These are phyloP conservation scores for Microdon myrmicae DNA, from an alignment of 2,888 invertebrate genomes.

Conservation along the genomic window DNA sequence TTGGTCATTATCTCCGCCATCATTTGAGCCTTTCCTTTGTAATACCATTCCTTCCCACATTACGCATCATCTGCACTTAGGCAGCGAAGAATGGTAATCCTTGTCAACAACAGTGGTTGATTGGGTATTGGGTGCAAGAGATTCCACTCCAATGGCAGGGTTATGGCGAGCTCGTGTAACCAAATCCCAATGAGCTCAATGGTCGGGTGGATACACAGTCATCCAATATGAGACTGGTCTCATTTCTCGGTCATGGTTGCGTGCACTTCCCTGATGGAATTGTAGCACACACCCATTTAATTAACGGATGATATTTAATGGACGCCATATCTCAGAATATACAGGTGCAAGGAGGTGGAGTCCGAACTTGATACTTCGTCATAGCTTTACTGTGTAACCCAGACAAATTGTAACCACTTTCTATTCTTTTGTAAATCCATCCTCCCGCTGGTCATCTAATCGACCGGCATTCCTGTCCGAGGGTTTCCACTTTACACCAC, in stretches of 20 bases:
- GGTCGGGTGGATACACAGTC: conserved; percentile 21
- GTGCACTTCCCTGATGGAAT: conserved; percentile 45
- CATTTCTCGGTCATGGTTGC: conserved; percentile 44
- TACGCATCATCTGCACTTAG: conserved; percentile 42
- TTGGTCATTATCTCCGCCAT: conserved; percentile 27
- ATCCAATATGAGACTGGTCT: conserved; percentile 34
- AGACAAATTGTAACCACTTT: conserved; percentile 31
- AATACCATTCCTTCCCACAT: conserved; percentile 45
- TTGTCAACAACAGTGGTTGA: conserved; percentile 26
- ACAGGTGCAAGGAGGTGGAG: conserved; percentile 45
- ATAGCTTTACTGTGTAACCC: too few species aligned
- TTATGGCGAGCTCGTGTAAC: conserved; percentile 23
- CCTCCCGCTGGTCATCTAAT: conserved; percentile 39
- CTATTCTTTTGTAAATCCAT: conserved; percentile 12
- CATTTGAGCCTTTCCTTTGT: conserved; percentile 12
- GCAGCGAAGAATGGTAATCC: conserved; percentile 47
- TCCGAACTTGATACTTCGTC: conserved; percentile 4
- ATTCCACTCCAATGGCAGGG: conserved; percentile 3
- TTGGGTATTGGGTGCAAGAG: too few species aligned
- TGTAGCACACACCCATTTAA: conserved; percentile 52
- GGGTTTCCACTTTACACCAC: too few species aligned
- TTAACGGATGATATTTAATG: conserved; percentile 49
- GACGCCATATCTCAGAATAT: conserved; percentile 45
- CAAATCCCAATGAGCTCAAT: conserved; percentile 39
- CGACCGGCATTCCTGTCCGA: conserved; percentile 40